Evolutionary conservation across 2,888 invertebrate genomes (phyloP).

Genomic region (Drosophila mayaguana): DNA sequence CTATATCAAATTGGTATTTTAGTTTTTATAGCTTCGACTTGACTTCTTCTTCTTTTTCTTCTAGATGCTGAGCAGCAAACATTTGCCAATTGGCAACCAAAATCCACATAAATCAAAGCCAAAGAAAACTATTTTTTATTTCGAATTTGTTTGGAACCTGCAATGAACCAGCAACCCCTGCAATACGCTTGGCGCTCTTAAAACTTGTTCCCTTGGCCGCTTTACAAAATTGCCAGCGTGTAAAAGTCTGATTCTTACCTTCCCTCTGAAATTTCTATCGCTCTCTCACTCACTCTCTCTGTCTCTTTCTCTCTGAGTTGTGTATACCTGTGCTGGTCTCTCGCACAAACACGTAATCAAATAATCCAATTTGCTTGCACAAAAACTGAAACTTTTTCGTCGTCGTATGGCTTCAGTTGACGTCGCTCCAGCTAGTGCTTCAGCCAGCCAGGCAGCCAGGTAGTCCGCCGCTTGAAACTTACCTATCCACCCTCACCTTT

Average conservation of each 20-base stretch:
- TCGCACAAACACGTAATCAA: conserved; percentile 75
- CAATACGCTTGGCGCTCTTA: conserved; percentile 38
- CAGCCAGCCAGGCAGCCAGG: conserved; percentile 12
- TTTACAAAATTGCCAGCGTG: conserved; percentile 50
- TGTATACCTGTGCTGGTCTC: conserved; percentile 41
- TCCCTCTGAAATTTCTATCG: background rate
- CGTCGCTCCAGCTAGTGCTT: conserved; percentile 29
- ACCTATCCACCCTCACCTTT: conserved; percentile 11
- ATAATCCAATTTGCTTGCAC: conserved; percentile 80
- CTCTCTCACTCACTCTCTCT: background rate
- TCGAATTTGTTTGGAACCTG: background rate
- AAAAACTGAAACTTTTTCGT: conserved; percentile 75
- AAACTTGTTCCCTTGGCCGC: conserved; percentile 70
- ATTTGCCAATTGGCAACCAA: conserved; percentile 59
- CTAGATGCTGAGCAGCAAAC: conserved; percentile 8
- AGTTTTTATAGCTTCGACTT: conserved; percentile 1
- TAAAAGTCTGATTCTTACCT: conserved; percentile 18
- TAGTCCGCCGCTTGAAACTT: conserved; percentile 1
- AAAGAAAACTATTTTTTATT: conserved; percentile 24
- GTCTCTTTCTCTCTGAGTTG: conserved; percentile 16
- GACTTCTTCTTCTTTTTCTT: background rate
- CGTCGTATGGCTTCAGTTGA: conserved; percentile 68
- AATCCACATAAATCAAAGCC: conserved; percentile 58
- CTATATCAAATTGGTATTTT: conserved; percentile 18
- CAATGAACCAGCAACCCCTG: conserved; percentile 22